Evolutionary conservation across 1,140 invertebrate genomes (phyloP), one percentile per base, ranked within the genome.

Genomic region (Drosophila lacteicornis): DNA sequence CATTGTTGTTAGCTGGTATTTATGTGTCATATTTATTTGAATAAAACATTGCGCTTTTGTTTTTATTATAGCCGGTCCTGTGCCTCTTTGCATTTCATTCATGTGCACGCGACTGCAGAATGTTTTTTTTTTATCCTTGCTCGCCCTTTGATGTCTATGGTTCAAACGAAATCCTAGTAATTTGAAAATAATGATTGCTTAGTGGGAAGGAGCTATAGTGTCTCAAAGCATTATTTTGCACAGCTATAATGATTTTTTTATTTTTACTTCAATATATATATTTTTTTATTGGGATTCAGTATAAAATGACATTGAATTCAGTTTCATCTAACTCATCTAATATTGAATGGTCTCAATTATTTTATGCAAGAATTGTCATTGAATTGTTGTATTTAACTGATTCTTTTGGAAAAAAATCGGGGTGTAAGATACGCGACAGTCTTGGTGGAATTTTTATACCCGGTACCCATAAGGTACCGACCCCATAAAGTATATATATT

Each of bases 21-120:
- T 88, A 79, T 88, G 85, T 90, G 77, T 88, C 84, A 88, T 88
- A 90, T 88, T 88, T 90, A 87, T 87, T 87, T 80, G 83, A 78
- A 84, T 87, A 88, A 87, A 67, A 65, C 80, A 78, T 78, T 88
- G 76, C 77, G 82, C 69, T 85, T 71, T 85, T 88, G 70, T 83
- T 76, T 70, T 68, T 33, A 49, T 53, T 42, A 58, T 57, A 36
- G 58, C 30, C 27, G 53, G 53, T 45, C 45, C 38, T 33, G 65
- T 33, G 62, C 43, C 22, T 45, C 55, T 62, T 70, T 61, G 60
- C 42, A 33, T 80, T 77, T 80, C 76, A 69, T 75, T 45, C 67
- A 51, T 87, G 66, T 63, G 49, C 75, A 75, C 57, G 43, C 56
- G 59, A n/a, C 19, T 83, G 60, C 66, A 76, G 43, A 40, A 42